Percentiles rank a stretch among this genome's conserved stretches.
These are phyloP conservation scores for Caenorhabditis afra DNA, from an alignment of 2,888 invertebrate species.

Conservation along the genomic window DNA sequence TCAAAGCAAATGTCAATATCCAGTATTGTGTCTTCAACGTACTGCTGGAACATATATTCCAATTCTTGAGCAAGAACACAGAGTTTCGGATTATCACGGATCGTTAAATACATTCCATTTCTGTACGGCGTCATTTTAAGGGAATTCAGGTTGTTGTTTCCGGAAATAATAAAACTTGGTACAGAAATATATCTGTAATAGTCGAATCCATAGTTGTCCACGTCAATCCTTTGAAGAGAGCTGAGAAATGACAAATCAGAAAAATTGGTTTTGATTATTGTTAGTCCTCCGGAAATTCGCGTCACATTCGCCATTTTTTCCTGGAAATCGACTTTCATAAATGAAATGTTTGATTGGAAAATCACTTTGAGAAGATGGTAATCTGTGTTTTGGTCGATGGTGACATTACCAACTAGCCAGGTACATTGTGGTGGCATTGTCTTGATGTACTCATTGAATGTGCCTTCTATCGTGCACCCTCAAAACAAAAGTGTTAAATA, in stretches of 20 bases:
- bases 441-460: slow-evolving; percentile 13
- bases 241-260: slow-evolving; percentile 17
- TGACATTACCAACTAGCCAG: slow-evolving; percentile 28
- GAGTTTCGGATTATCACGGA: slow-evolving; percentile 29
- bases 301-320: slow-evolving; percentile 25
- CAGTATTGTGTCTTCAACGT: neutral
- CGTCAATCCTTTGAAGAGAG: neutral
- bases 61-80: slow-evolving; percentile 26
- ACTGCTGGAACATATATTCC: neutral
- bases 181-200: too few species aligned
- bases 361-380: slow-evolving; percentile 1
- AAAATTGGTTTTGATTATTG: slow-evolving; percentile 14
- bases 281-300: slow-evolving; percentile 16
- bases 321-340: neutral
- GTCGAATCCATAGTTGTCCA: neutral
- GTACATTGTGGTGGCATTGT: slow-evolving; percentile 8
- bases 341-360: neutral
- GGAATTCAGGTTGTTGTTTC: slow-evolving; percentile 1
- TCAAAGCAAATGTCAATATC: slow-evolving; percentile 27
- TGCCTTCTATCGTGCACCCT: slow-evolving; percentile 17
- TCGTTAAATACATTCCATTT: slow-evolving; percentile 2
- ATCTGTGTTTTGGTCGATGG: slow-evolving; percentile 23
- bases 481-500: neutral
- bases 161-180: neutral
- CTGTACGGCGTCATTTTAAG: slow-evolving; percentile 1